Base-by-base conservation (phyloP, 2,888 invertebrate species). In the Ophion ellenae region DNA sequence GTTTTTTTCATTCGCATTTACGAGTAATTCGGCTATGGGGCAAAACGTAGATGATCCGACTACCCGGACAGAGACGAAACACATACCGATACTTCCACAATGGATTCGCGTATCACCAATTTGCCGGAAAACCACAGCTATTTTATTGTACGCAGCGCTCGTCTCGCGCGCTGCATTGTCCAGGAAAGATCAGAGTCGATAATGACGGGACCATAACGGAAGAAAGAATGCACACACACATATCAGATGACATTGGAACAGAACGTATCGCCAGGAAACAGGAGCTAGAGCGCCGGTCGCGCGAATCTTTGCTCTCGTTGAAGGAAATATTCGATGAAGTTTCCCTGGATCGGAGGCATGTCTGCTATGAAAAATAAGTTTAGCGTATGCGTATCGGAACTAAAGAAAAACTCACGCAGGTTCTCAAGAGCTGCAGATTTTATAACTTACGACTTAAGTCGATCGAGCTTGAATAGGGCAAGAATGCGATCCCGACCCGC, bases 251-350 rank as follows among this genome's bases (percentile, higher is more conserved):
- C n/a, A 32, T 24, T n/a, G 14, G 40, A 24, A 17, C 20, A 11
- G 67, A 76, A n/a, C 67, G 61, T 3, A 40, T 77, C 20, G 14
- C 11, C 0, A 59, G 59, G 77, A 57, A 57, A 5, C 36, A n/a
- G 32, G 77, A 77, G 24, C 57, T 77, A 57, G 32, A 67, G 17
- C 59, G 59, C 17, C 57, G 36, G 36, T 59, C 77, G 24, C 67
- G 59, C 3, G 69, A 67, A 67, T 24, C 24, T 24, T 24, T 24
- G 24, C 24, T 24, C 24, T 24, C 67, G 9, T 36, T 59, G 20
- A 77, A 77, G 17, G 6, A 67, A 36, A 77, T 77, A 57, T 77
- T 77, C 36, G 76, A 77, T 32, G 32, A 24, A 6, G 67, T 77
- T 45, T 69, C 20, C 20, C 28, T 32, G 2, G 67, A 77, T 20